Percentiles rank a stretch among this genome's conserved stretches.
Conservation (phyloP, 2,113 vertebrate genomes). For the Tupaia tana region DNA sequence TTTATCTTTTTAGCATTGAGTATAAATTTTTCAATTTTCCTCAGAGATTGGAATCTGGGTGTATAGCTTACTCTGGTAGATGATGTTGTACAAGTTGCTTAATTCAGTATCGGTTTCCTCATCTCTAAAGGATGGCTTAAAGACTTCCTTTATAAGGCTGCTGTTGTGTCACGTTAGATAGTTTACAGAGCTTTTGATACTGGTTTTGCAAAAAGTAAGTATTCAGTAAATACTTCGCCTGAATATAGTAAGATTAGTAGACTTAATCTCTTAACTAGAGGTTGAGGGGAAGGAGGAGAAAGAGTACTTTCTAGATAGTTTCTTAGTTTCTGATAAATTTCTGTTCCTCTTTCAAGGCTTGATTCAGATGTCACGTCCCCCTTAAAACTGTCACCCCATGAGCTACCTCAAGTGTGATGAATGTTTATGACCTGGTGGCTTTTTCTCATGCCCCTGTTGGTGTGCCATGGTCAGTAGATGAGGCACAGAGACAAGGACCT, state of each 20-base stretch:
- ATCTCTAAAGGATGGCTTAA: too few relatives aligned
- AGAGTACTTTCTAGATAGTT: neutral
- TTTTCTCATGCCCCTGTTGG: neutral
- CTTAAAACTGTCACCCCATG: too few relatives aligned
- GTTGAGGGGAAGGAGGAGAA: neutral
- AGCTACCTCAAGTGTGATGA: fast-evolving
- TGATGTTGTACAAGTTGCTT: too few relatives aligned
- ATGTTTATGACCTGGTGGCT: too few relatives aligned
- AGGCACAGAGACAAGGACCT: neutral
- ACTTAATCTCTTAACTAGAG: fast-evolving
- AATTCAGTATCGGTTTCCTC: fast-evolving
- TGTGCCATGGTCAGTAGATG: neutral
- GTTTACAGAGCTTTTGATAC: fast-evolving
- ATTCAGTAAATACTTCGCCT: too few relatives aligned
- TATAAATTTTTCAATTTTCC: fast-evolving
- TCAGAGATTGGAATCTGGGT: fast-evolving
- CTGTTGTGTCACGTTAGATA: too few relatives aligned
- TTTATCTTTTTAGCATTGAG: too few relatives aligned
- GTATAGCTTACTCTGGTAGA: too few relatives aligned
- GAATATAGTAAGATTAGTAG: neutral
- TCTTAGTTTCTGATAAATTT: neutral
- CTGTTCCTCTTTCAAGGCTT: neutral
- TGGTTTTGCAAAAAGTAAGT: fast-evolving
- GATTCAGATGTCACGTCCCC: neutral
- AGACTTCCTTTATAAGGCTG: neutral